Conservation (phyloP, 2,797 vertebrate genomes). For the Sebastes kiyomatsui region DNA sequence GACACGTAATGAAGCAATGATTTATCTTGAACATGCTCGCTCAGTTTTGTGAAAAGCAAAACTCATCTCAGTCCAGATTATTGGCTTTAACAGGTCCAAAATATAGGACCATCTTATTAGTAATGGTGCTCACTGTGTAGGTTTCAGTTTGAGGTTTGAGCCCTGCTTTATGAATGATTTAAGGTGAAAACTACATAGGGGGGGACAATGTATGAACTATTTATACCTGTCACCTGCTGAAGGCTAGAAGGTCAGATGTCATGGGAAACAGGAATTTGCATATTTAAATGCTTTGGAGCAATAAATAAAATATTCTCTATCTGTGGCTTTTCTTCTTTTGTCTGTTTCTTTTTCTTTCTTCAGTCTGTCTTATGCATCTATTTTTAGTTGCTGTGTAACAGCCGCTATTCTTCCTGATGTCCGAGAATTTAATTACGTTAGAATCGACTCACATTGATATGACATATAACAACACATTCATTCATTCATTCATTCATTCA, state of each 20-base stretch:
- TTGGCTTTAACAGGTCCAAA: not conserved
- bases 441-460: not conserved
- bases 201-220: slow-evolving; percentile 69
- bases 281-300: slow-evolving; percentile 69
- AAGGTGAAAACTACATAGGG: slow-evolving; percentile 56
- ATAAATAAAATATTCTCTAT: slow-evolving; percentile 75
- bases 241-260: slow-evolving; percentile 68
- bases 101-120: not conserved
- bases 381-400: not conserved
- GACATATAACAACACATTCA: not conserved
- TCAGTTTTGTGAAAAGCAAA: not conserved
- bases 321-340: slow-evolving; percentile 18
- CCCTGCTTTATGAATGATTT: slow-evolving; percentile 69
- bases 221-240: slow-evolving; percentile 60
- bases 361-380: not conserved
- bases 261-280: slow-evolving; percentile 72
- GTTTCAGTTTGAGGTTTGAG: slow-evolving; percentile 21
- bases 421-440: not conserved
- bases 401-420: not conserved
- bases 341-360: not conserved
- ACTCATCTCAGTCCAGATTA: not conserved
- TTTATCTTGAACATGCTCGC: not conserved
- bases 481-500: not conserved
- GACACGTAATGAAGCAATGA: not conserved
- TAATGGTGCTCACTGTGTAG: slow-evolving; percentile 2